Conservation (phyloP, 2,888 invertebrate genomes). For the Lycophotia porphyrea region DNA sequence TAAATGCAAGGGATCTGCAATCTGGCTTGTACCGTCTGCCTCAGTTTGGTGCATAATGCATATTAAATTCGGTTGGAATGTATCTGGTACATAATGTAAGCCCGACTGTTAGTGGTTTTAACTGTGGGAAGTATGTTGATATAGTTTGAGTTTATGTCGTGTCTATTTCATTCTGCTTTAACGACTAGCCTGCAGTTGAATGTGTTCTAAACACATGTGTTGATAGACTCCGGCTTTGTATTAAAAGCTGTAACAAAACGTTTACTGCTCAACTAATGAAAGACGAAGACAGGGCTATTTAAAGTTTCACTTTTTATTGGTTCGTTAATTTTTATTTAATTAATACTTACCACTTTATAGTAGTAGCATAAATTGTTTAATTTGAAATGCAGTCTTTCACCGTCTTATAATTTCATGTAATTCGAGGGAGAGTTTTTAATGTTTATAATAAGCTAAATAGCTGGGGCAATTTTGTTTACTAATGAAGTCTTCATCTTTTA, state of each 20-base stretch:
- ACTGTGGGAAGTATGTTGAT: conserved; percentile 54
- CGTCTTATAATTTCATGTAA: conserved; percentile 32
- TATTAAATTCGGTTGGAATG: conserved; percentile 60
- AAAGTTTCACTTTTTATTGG: conserved; percentile 65
- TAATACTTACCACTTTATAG: conserved; percentile 39
- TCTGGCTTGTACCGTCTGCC: conserved; percentile 44
- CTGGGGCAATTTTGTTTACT: background rate
- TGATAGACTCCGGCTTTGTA: conserved; percentile 50
- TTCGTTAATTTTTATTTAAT: conserved; percentile 62
- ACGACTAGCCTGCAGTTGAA: conserved; percentile 54
- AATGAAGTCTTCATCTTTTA: conserved; percentile 8
- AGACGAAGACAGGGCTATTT: conserved; percentile 44
- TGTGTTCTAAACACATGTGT: conserved; percentile 41
- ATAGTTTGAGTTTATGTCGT: conserved; percentile 49
- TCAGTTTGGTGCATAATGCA: conserved; percentile 59
- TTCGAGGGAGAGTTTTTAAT: conserved; percentile 35
- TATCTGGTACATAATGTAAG: conserved; percentile 47
- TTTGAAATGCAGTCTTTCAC: conserved; percentile 27
- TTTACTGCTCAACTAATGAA: conserved; percentile 63
- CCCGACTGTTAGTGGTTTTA: conserved; percentile 46
- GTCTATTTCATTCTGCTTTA: conserved; percentile 56
- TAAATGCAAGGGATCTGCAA: conserved; percentile 61
- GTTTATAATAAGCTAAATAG: background rate
- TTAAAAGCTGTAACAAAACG: conserved; percentile 51
- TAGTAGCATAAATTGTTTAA: conserved; percentile 39